phyloP scores from a whole-genome alignment of 92 coral and sea anemone genomes.

The Zoanthus solanderi region DNA sequence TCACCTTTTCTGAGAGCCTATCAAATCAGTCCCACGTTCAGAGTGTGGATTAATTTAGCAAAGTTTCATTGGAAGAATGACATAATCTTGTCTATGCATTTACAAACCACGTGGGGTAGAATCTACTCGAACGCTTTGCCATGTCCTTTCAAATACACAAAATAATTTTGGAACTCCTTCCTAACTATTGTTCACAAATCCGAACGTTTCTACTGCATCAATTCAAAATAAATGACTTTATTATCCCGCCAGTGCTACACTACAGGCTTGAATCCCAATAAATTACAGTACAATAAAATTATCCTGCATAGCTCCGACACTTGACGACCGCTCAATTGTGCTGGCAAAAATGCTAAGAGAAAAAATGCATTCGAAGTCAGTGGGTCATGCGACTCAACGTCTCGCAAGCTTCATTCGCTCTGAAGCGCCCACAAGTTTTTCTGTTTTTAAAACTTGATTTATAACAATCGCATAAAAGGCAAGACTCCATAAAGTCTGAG shows the following conservation, averaged over 20 bases:
- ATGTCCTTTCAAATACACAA: neutral
- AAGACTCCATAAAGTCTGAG: constrained; percentile 44
- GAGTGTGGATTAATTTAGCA: constrained; percentile 8
- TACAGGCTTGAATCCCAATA: neutral
- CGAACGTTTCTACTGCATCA: too few relatives aligned
- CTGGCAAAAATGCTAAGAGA: neutral
- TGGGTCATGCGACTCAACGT: constrained; percentile 43
- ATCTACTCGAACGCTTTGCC: neutral
- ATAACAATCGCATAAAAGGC: constrained; percentile 31
- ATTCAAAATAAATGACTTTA: too few relatives aligned
- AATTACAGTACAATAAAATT: neutral
- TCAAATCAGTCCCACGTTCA: neutral
- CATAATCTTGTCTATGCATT: constrained; percentile 12
- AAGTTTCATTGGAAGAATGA: constrained; percentile 21
- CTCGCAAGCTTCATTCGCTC: constrained; percentile 20
- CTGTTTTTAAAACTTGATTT: neutral
- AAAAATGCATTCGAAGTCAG: neutral
- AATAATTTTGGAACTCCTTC: too few relatives aligned
- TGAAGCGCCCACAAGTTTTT: constrained; percentile 34
- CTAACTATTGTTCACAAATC: too few relatives aligned
- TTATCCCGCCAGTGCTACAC: neutral
- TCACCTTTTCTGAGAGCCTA: neutral
- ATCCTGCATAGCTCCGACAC: neutral
- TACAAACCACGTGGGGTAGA: constrained; percentile 43
- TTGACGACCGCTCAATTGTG: constrained; percentile 14